These are phyloP conservation scores for Pao palembangensis DNA, from an alignment of 2,113 vertebrate genomes.

Conservation along the genomic window DNA sequence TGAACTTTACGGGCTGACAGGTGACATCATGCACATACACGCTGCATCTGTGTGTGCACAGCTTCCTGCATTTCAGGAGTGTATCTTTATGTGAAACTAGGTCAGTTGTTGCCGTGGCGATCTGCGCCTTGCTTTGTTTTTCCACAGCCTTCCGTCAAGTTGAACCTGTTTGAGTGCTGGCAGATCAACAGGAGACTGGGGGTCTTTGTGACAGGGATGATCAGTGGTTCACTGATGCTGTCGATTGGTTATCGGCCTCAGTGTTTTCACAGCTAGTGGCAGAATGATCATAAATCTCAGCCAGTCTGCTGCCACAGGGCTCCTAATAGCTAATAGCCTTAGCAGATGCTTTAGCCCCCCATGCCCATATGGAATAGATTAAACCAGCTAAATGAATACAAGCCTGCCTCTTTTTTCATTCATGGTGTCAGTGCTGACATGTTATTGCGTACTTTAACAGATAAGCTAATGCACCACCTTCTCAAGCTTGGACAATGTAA, in stretches of 20 bases:
- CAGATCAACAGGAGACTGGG: constrained; percentile 22
- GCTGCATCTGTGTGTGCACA: not conserved
- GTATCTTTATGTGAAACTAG: constrained; percentile 43
- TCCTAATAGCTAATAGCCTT: constrained; percentile 66
- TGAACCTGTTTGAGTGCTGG: constrained; percentile 43
- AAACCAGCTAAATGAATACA: constrained; percentile 53
- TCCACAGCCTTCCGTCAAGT: constrained; percentile 23
- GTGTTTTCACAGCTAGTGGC: constrained; percentile 39
- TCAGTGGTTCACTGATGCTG: constrained; percentile 11
- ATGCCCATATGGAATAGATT: constrained; percentile 71
- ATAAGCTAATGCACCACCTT: not conserved
- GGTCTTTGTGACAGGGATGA: not conserved
- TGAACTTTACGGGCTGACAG: constrained; percentile 1
- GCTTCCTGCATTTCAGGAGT: constrained; percentile 4
- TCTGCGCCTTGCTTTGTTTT: constrained; percentile 26
- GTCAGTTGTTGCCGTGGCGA: constrained; percentile 35
- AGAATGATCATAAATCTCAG: constrained; percentile 49
- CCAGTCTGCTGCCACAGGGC: constrained; percentile 49
- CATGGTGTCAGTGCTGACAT: constrained; percentile 6
- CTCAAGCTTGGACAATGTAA: not conserved
- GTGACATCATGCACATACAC: not conserved
- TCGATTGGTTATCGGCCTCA: constrained; percentile 28
- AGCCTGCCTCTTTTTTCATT: constrained; percentile 30
- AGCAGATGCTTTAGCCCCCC: constrained; percentile 62
- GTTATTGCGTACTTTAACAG: constrained; percentile 3